Evolutionary conservation across 2,888 invertebrate species (phyloP).

Genomic region (Dorcus parallelipipedus): DNA sequence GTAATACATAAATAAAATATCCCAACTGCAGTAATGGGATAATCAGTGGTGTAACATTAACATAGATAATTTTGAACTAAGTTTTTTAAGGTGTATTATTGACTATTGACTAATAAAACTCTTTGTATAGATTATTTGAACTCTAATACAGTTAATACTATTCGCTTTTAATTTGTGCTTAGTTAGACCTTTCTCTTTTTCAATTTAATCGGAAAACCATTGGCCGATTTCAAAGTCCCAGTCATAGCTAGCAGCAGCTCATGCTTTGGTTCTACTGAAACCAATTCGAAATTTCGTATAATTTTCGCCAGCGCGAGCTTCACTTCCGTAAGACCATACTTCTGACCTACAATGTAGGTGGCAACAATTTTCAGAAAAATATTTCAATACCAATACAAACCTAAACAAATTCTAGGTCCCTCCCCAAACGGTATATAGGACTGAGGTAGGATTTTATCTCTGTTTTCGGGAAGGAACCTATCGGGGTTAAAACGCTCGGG

Average conservation of each 20-base stretch:
- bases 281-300: slow-evolving; percentile 7
- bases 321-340: slow-evolving; percentile 6
- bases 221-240: slow-evolving; percentile 11
- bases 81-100: no score
- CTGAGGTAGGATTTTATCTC: neutral
- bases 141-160: no score
- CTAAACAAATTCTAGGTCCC: slow-evolving; percentile 14
- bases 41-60: no score
- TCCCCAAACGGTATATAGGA: slow-evolving; percentile 8
- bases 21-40: no score
- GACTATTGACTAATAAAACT: no score
- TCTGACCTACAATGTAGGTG: slow-evolving; percentile 6
- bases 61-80: no score
- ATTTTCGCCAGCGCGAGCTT: slow-evolving; percentile 1
- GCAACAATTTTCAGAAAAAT: neutral
- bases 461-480: slow-evolving; percentile 21
- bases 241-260: neutral
- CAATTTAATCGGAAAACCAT: slow-evolving; percentile 15
- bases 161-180: no score
- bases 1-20: no score
- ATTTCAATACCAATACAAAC: neutral
- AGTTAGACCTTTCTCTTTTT: neutral
- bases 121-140: no score
- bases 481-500: slow-evolving; percentile 24
- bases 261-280: slow-evolving; percentile 6